Base-by-base conservation (phyloP, 2,797 vertebrate species). In the Morelia viridis region DNA sequence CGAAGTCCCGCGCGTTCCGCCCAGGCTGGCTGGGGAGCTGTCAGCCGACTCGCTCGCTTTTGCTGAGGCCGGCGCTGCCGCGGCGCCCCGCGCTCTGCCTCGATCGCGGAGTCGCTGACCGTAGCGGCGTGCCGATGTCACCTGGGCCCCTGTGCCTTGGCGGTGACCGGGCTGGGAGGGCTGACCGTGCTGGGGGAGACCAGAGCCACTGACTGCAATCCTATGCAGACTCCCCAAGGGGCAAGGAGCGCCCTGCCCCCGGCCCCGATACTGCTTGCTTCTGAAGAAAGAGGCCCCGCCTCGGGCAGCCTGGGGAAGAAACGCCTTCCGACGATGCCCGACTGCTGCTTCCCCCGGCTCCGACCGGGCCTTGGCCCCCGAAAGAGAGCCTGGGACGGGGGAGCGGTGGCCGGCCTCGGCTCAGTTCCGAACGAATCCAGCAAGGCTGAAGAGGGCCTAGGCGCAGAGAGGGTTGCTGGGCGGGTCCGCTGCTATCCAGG, bases 11-110 rank as follows among this genome's bases (percentile, higher is more conserved):
- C 15, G 15, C 6, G 46, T 56, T n/a, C 62, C 64, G 83, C 88
- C 88, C 62, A 31, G 88, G 53, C 53, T n/a, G 61, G 26, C 76
- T 22, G 64, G 31, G 88, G 84, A 87, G 65, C 92, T 92, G 92
- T 90, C 92, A 80, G 65, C 64, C 11, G 15, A 24, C 89, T 57
- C 35, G 35, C 56, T 19, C 1, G 58, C 88, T 86, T 10, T 19
- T 57, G 35, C 31, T 26, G 7, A 24, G 85, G 8, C 41, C 11
- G 64, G 13, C 53, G 5, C 60, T 17, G 28, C 28, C 31, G 7
- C 31, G 50, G 12, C 41, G 26, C 4, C 91, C 31, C 53, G 1
- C 53, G 0, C 83, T 3, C 35, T 46, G 86, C 8, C 46, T 57
- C n/a, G 35, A 19, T 60, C 53, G 62, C 13, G 50, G 26, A 31